Conservation (phyloP, 2,113 vertebrate genomes). For the Piprites chloris region DNA sequence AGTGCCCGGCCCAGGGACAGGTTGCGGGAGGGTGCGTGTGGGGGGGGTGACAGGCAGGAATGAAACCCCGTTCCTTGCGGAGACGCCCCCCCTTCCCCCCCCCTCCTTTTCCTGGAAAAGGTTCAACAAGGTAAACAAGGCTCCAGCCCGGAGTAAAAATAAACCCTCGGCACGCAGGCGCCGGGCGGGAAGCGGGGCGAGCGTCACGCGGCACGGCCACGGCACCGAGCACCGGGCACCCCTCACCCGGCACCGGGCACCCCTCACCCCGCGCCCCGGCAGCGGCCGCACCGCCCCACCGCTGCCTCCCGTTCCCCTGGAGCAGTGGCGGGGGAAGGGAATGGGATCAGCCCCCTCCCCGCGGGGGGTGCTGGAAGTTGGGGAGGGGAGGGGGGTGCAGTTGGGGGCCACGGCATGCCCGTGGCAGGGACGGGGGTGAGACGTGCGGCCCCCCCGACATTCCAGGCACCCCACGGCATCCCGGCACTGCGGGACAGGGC, state of each 20-base stretch:
- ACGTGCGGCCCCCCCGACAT: neutral
- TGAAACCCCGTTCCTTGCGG: neutral
- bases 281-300: neutral
- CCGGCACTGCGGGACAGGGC: neutral
- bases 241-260: neutral
- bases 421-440: neutral
- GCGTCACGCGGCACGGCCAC: neutral
- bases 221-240: neutral
- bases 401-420: rapidly evolving
- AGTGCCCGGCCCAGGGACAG: neutral
- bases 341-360: neutral
- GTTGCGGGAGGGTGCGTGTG: no score
- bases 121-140: slow-evolving; percentile 40
- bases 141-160: slow-evolving; percentile 43
- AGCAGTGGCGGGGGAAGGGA: neutral
- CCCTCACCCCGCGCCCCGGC: neutral
- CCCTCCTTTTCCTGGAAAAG: slow-evolving; percentile 23
- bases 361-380: neutral
- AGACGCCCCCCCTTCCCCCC: neutral
- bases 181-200: neutral
- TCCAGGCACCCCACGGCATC: neutral
- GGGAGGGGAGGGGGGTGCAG: neutral
- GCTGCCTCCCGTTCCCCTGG: neutral
- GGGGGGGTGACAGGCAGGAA: neutral
- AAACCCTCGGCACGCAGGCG: slow-evolving; percentile 16